Evolutionary conservation across 1,140 invertebrate genomes (phyloP), one percentile per base, ranked within the genome.

Genomic region (Hyphantria cunea): DNA sequence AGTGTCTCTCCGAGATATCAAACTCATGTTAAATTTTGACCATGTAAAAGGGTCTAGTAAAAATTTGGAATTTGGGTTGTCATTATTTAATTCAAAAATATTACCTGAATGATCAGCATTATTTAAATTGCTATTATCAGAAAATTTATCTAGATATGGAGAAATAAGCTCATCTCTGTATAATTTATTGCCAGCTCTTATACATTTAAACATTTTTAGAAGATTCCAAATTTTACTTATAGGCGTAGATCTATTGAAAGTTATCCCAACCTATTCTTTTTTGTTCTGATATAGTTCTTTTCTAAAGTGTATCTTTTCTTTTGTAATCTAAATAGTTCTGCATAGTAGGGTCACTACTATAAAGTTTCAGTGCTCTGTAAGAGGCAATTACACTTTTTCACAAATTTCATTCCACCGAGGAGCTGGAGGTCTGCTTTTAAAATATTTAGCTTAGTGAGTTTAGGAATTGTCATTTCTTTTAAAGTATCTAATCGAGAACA

Each of bases 371-470:
- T 13, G 37, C 51, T 17, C 41, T 53, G 14, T 53, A 53, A n/a
- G 37, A 53, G 12, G 13, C 51, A 41, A 53, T 53, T 53, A 53
- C 51, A 53, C 51, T 41, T 53, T 25, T 25, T 25, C 17, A 25
- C 17, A 25, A 25, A 25, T 25, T 1, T 25, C 17, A 25, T 25
- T 25, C 17, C 17, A 25, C 17, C 17, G 5, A 5, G 17, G 17
- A 25, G 17, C 17, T 25, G 17, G 17, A 1, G 17, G 17, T 25
- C 17, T 25, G 17, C 17, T 25, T 25, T 25, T 25, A 25, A 25
- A 25, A 25, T 25, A 25, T 25, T 25, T 25, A 5, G 17, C 5
- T 25, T 39, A 39, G 37, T 39, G n/a, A 10, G n/a, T 39, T 39
- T 39, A 10, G 37, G 37, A 7, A 39, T 39, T 39, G 37, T 39